Evolutionary conservation across 2,113 vertebrate genomes (phyloP).

Genomic region (Syngnathus scovelli): DNA sequence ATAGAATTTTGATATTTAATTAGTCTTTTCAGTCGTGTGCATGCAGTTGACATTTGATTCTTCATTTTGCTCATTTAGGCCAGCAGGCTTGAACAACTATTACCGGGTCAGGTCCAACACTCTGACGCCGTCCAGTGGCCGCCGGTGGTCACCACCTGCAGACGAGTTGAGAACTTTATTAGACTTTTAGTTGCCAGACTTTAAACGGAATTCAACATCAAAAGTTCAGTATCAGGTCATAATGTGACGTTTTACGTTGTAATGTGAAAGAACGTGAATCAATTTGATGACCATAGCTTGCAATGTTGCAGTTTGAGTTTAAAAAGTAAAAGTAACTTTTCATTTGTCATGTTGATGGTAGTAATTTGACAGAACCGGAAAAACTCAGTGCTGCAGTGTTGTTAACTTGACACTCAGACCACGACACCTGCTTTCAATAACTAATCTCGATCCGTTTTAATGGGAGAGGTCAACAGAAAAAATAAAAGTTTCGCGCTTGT

Average conservation of each 20-base stretch:
- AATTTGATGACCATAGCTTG: not conserved
- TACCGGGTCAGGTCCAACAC: conserved; percentile 84
- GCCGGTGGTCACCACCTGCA: conserved; percentile 47
- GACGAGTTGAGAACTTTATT: not conserved
- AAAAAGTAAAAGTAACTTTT: too few species aligned
- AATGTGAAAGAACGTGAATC: too few species aligned
- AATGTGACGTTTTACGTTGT: not conserved
- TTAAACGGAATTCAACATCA: too few species aligned
- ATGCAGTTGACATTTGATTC: too few species aligned
- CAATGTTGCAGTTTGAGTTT: too few species aligned
- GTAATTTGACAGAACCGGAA: not conserved
- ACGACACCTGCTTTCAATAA: not conserved
- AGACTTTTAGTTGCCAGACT: too few species aligned
- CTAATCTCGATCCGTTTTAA: not conserved
- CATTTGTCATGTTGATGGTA: not conserved
- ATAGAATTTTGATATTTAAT: too few species aligned
- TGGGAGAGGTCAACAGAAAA: not conserved
- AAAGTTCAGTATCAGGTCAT: too few species aligned
- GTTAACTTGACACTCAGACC: not conserved
- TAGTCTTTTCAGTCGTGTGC: too few species aligned
- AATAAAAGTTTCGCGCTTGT: not conserved
- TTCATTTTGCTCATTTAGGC: too few species aligned
- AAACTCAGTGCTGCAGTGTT: not conserved
- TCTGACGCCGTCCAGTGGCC: conserved; percentile 78
- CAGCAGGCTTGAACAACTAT: conserved; percentile 9